Base-by-base conservation (phyloP, 2,797 vertebrate genomes). In the Epinephelus coioides region DNA sequence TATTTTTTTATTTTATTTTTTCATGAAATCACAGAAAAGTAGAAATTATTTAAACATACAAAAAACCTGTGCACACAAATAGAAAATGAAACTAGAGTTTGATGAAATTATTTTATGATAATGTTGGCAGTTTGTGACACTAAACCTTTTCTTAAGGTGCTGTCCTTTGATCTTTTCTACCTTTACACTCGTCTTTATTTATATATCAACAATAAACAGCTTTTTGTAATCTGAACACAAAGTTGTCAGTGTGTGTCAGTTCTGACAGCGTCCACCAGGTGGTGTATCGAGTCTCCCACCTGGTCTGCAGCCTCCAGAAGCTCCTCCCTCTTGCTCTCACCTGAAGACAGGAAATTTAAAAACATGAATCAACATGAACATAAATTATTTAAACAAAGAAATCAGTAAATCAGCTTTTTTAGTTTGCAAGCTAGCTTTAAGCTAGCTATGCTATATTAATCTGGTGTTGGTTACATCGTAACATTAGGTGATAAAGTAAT, bases 221-320 rank as follows among this genome's bases (percentile, higher is more conserved):
- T 27, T 87, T 86, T 84, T 84, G 17, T 81, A 78, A 83, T 1
- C 47, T 47, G 10, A 43, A 54, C 0, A 1, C 1, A 9, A 34
- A 55, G 43, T 60, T 7, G 0, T 79, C 66, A 73, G 57, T 56
- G 44, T 68, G 17, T 38, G 3, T 66, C 27, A 9, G 69, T 71
- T 68, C 73, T 82, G 69, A 90, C 43, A 9, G 79, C 59, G 0
- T 83, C 83, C 44, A 95, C 92, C 44, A 96, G 80, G 49, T 71
- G 43, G 57, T 76, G 78, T 8, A 95, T 61, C 0, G 81, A 84
- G 21, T 83, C 80, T 56, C 88, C 90, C 27, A 95, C 90, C 30
- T 84, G 85, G 2, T 83, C 88, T 17, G 94, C 94, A 25, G 91
- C 91, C 17, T 53, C 30, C 69, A 94, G 56, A 65, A 95, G 90